A percentile compares a stretch with the other conserved stretches of the same genome.
Evolutionary conservation across 2,113 vertebrate species (phyloP).

Genomic region (Rousettus leschenaultii): DNA sequence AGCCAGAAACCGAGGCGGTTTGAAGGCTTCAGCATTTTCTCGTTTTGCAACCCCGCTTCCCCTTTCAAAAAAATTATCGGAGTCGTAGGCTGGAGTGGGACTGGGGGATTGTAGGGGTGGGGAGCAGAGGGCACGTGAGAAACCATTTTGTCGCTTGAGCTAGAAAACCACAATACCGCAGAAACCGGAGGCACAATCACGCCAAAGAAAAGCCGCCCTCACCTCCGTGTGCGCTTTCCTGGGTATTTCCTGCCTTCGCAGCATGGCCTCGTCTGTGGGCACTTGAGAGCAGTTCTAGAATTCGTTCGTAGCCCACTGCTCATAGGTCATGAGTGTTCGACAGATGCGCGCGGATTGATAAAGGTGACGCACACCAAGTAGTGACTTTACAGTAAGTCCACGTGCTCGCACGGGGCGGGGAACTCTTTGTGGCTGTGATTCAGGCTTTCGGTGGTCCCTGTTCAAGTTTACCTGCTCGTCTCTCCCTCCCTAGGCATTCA

Average conservation of each 20-base stretch:
- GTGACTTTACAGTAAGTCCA: rapidly evolving
- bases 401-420: rapidly evolving
- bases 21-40: not conserved
- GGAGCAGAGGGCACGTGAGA: not conserved
- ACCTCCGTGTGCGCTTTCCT: not conserved
- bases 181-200: rapidly evolving
- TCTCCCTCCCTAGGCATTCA: not conserved
- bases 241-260: not conserved
- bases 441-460: rapidly evolving
- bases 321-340: too few relatives aligned
- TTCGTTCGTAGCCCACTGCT: not conserved
- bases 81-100: not conserved
- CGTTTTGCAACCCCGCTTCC: rapidly evolving
- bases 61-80: not conserved
- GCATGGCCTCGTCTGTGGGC: not conserved
- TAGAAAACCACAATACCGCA: rapidly evolving
- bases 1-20: not conserved
- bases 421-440: not conserved
- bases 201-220: not conserved
- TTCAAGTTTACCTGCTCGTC: not conserved
- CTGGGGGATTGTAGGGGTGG: not conserved
- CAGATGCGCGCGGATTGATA: not conserved
- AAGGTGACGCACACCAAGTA: not conserved
- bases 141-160: not conserved
- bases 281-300: not conserved